phyloP scores from a whole-genome alignment of 2,888 invertebrate species.

The Amphipyra tragopoginis region DNA sequence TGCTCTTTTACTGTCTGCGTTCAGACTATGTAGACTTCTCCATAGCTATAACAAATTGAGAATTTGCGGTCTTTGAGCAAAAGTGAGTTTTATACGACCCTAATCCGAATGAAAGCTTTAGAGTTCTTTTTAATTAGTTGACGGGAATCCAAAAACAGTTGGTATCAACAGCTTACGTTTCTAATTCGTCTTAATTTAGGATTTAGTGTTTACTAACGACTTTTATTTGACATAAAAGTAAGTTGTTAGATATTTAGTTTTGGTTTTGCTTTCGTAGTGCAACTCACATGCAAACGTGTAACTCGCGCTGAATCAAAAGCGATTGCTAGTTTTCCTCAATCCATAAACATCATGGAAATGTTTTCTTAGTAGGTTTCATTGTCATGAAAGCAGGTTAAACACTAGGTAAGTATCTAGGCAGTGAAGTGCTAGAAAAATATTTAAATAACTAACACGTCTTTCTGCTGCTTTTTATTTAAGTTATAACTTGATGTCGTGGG shows the following conservation, averaged over 20 bases:
- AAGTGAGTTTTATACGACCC: background rate
- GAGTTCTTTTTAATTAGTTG: background rate
- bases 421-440: background rate
- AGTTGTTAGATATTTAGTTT: too few species aligned
- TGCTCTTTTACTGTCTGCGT: conserved; percentile 49
- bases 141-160: too few species aligned
- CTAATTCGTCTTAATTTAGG: too few species aligned
- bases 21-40: background rate
- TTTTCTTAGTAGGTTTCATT: background rate
- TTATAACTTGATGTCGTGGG: too few species aligned
- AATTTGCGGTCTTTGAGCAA: background rate
- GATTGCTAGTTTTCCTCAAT: conserved; percentile 32
- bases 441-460: background rate
- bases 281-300: conserved; percentile 9
- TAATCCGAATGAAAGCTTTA: background rate
- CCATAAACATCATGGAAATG: conserved; percentile 33
- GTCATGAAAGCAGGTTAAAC: background rate
- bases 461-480: too few species aligned
- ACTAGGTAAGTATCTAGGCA: background rate
- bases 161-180: too few species aligned
- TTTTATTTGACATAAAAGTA: too few species aligned
- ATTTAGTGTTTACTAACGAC: too few species aligned
- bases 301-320: conserved; percentile 2
- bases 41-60: conserved; percentile 22
- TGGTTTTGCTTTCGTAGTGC: background rate